Evolutionary conservation across 2,888 invertebrate species (phyloP), one percentile per base, ranked within the genome.

Genomic region (Epinotia brunnichana): DNA sequence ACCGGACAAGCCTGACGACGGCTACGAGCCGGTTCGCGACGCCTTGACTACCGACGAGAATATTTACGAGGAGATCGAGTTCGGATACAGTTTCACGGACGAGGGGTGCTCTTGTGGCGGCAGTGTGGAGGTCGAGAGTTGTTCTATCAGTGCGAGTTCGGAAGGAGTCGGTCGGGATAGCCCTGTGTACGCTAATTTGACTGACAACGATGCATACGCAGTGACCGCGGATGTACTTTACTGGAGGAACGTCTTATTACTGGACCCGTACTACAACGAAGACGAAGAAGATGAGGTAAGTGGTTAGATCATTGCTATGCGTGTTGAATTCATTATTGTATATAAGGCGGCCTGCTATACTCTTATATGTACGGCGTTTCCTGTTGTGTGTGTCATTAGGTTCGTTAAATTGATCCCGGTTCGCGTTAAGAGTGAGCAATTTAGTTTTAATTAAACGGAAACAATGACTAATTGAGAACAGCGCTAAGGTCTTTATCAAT

Each of bases 241-340:
- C 78, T 95, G 94, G 94, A 94, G 93, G 86, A 91, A 92, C 24
- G 62, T 62, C 75, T 79, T 89, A 63, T 87, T 94, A 29, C 78
- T 90, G 77, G 90, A 93, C 76, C 92, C 93, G 2, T 93, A 84
- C 77, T 93, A 91, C 79, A 93, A 93, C 69, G 94, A 94, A 68
- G 94, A 94, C 67, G 94, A 94, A 75, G 94, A 94, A 74, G 94
- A 94, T 76, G 94, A 93, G 89, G 94, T 94, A 76, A 88, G 93
- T 81, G 69, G 24, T 66, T 75, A 75, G 61, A 51, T 70, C 73
- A 77, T 67, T 39, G 56, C 59, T 61, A 53, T 69, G 69, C 69
- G 68, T 69, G 57, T 53, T 63, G 70, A 73, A 70, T 63, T 73
- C 69, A 69, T 74, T 69, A 69, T 41, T 66, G 17, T 74, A 60